phyloP scores from a whole-genome alignment of 2,888 invertebrate genomes.

The Melolontha melolontha region DNA sequence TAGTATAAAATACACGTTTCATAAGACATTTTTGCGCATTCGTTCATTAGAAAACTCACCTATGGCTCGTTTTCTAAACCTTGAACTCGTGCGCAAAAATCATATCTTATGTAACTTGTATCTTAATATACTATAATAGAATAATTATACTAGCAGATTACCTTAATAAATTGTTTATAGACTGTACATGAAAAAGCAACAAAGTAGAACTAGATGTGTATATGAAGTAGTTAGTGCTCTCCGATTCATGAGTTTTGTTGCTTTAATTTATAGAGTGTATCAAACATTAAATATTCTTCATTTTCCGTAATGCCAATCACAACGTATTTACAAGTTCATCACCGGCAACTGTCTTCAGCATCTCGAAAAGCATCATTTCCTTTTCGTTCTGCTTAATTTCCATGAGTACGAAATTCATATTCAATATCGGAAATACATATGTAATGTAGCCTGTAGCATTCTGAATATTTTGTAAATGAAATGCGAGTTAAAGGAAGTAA shows the following conservation, averaged over 20 bases:
- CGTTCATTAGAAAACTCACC: too few relatives aligned
- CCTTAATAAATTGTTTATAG: too few relatives aligned
- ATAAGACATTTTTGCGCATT: too few relatives aligned
- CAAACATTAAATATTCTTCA: not conserved
- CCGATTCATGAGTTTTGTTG: not conserved
- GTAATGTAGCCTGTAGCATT: slow-evolving; percentile 5
- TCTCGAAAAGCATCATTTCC: slow-evolving; percentile 6
- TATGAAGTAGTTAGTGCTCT: too few relatives aligned
- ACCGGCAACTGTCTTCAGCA: slow-evolving; percentile 4
- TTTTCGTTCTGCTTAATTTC: slow-evolving; percentile 32
- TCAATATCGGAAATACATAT: slow-evolving; percentile 1
- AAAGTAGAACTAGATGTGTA: too few relatives aligned
- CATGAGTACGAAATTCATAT: slow-evolving; percentile 11
- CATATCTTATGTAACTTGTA: too few relatives aligned
- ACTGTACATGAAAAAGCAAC: too few relatives aligned
- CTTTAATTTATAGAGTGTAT: not conserved
- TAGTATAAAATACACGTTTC: too few relatives aligned
- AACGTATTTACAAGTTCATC: slow-evolving; percentile 1
- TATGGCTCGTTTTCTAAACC: too few relatives aligned
- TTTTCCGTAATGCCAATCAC: not conserved
- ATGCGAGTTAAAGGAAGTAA: slow-evolving; percentile 14
- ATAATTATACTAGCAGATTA: too few relatives aligned
- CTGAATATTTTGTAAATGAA: slow-evolving; percentile 12
- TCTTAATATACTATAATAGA: too few relatives aligned
- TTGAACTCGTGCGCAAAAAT: too few relatives aligned